phyloP scores from a whole-genome alignment of 1,140 invertebrate species.

The Hermatobates lingyangjiaoensis region DNA sequence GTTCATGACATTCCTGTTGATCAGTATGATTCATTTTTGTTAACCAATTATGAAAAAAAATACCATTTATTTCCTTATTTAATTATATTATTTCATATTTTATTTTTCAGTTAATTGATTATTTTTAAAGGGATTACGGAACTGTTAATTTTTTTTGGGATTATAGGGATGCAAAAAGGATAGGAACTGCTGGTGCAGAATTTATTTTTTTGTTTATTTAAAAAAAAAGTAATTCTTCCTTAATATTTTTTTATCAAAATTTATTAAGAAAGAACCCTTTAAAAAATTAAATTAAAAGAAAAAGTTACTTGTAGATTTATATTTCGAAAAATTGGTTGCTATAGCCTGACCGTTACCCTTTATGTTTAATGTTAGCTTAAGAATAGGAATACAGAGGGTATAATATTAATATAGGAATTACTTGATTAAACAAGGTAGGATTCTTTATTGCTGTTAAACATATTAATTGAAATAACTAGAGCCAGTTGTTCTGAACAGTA shows the following conservation, averaged over 20 bases:
- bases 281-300: constrained; percentile 1
- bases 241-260: not conserved
- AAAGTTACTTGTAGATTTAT: not conserved
- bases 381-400: not conserved
- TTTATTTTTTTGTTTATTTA: not conserved
- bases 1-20: too few relatives aligned
- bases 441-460: not conserved
- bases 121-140: too few relatives aligned
- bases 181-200: not conserved
- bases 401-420: not conserved
- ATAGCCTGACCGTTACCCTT: not conserved
- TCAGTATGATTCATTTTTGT: too few relatives aligned
- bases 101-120: too few relatives aligned
- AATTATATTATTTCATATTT: too few relatives aligned
- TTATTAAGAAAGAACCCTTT: constrained; percentile 14
- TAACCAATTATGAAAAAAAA: too few relatives aligned
- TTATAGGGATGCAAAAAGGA: too few relatives aligned
- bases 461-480: not conserved
- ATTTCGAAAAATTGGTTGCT: not conserved
- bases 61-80: too few relatives aligned
- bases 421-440: not conserved
- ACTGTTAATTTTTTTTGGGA: too few relatives aligned
- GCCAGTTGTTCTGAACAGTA: not conserved
- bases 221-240: not conserved
- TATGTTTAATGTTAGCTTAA: not conserved